phyloP scores from a whole-genome alignment of 2,888 invertebrate genomes.

The Dryocosmus kuriphilus region DNA sequence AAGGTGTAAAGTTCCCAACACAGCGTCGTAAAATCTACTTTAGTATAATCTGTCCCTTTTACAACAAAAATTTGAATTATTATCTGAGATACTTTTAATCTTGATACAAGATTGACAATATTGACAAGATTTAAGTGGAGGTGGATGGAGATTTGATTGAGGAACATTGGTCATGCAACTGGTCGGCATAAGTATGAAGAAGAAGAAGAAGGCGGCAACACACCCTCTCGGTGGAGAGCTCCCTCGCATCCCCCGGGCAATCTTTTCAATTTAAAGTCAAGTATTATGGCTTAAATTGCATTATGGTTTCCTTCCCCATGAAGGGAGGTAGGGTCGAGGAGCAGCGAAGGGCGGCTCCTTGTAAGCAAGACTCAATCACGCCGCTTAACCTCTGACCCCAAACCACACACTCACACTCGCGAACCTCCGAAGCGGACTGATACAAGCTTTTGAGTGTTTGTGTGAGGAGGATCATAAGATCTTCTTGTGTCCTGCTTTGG shows the following conservation, averaged over 20 bases:
- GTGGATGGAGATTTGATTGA: conserved; percentile 19
- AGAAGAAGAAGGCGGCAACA: conserved; percentile 43
- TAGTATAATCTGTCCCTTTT: too few species aligned
- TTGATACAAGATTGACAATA: background rate
- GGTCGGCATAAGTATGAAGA: conserved; percentile 5
- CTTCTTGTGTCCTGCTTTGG: conserved; percentile 28
- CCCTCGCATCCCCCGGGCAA: conserved; percentile 77
- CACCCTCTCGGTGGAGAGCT: conserved; percentile 57
- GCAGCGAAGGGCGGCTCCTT: conserved; percentile 72
- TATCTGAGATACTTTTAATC: too few species aligned
- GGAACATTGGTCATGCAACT: conserved; percentile 33
- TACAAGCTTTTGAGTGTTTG: conserved; percentile 41
- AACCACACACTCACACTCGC: conserved; percentile 58
- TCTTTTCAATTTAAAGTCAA: conserved; percentile 78
- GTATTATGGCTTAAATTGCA: conserved; percentile 78
- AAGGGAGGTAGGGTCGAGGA: conserved; percentile 61
- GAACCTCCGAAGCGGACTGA: conserved; percentile 48
- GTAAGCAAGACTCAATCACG: conserved; percentile 77
- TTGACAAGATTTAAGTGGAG: conserved; percentile 1
- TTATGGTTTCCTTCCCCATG: conserved; percentile 75
- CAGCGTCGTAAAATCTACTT: too few species aligned
- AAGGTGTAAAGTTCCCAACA: too few species aligned
- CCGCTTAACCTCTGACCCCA: conserved; percentile 76
- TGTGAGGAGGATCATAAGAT: conserved; percentile 21
- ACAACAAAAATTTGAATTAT: too few species aligned